Base-by-base conservation (phyloP, 1,140 invertebrate genomes). In the Microplitis demolitor region DNA sequence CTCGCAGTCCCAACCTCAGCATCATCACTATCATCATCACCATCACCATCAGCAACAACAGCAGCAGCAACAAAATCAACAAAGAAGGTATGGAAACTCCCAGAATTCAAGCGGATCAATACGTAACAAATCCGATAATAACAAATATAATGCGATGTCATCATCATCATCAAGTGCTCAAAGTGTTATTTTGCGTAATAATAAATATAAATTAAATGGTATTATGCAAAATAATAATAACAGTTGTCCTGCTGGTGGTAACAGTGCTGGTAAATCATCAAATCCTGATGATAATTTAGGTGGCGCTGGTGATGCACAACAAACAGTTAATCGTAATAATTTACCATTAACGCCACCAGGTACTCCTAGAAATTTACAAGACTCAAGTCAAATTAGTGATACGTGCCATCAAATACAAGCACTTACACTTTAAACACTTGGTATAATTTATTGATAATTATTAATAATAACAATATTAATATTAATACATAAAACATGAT, bases 381-480 rank as follows among this genome's bases (percentile, higher is more conserved):
- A 86, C 71, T 80, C 81, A 51, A 80, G 77, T 76, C 82, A 83
- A 63, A 75, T 87, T 14, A 80, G 74, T 71, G 86, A 87, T 14
- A 71, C 83, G 76, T 87, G 85, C 79, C 86, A 87, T 83, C 85
- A 86, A 58, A 81, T 87, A 76, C 85, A 87, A 76, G 78, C 84
- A 35, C 82, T 87, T 31, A 84, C 73, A 68, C 76, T 86, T 53
- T 87, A 74, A 84, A 74, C 34, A 6, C 39, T 45, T 45, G 11
- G 11, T 9, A 45, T 45, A 45, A 45, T 45, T 45, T 45, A 45
- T 45, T 45, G 5, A 45, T 45, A 45, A 45, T 68, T 69, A 61
- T 74, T 62, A 71, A 60, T 74, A 33, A 35, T 58, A 45, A 9
- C 11, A 9, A 45, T 45, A 45, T 45, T 45, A 45, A 9, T 45